These are phyloP conservation scores for Caenorhabditis plicata DNA, from an alignment of 2,888 invertebrate species.

Conservation along the genomic window DNA sequence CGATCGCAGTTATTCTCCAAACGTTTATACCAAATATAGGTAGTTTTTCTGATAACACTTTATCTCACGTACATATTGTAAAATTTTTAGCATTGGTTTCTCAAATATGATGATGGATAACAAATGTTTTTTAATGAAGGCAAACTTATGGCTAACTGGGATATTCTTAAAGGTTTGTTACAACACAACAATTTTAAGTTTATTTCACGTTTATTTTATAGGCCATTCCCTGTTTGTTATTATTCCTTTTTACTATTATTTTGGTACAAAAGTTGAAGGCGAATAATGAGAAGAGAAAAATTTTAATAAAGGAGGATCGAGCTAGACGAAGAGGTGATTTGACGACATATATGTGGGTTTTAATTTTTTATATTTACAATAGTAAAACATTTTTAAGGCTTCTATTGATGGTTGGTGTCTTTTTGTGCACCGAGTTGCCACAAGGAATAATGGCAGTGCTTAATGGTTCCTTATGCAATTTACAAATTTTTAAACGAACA, in stretches of 20 bases:
- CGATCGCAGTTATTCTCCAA: constrained; percentile 1
- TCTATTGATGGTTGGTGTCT: constrained; percentile 78
- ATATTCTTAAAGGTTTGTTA: constrained; percentile 38
- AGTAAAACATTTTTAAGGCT: constrained; percentile 74
- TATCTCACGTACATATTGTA: no score
- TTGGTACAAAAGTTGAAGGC: constrained; percentile 35
- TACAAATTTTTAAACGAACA: not conserved
- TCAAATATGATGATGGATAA: constrained; percentile 43
- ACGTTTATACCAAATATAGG: constrained; percentile 21
- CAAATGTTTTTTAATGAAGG: constrained; percentile 46
- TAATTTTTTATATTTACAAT: not conserved
- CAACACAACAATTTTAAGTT: no score
- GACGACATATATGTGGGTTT: constrained; percentile 38
- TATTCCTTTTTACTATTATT: constrained; percentile 44
- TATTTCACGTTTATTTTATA: constrained; percentile 12
- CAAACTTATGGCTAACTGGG: constrained; percentile 55
- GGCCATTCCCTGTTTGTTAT: constrained; percentile 43
- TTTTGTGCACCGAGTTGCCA: constrained; percentile 78
- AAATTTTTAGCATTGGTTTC: constrained; percentile 35
- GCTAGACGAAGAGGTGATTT: constrained; percentile 37
- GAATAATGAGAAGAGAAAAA: constrained; percentile 41
- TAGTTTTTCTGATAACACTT: no score
- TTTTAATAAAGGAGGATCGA: constrained; percentile 43
- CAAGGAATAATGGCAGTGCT: constrained; percentile 56
- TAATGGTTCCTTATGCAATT: constrained; percentile 29